A percentile compares a stretch with the other conserved stretches of the same genome.
These are phyloP conservation scores for Lepidocyrtoides sp. DNA, from an alignment of 2,888 invertebrate genomes.

Conservation along the genomic window DNA sequence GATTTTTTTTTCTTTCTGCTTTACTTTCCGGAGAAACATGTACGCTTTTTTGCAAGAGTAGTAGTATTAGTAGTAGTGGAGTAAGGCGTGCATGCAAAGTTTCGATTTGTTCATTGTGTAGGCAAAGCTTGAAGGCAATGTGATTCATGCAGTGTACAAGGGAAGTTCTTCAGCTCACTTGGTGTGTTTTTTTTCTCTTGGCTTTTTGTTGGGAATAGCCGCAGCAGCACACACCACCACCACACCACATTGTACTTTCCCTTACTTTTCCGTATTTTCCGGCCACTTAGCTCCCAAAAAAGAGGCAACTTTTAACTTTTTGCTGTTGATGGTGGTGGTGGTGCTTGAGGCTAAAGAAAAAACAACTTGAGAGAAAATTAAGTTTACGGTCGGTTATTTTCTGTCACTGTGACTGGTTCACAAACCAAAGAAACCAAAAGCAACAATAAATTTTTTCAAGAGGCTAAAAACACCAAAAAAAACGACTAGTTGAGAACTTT, in stretches of 20 bases:
- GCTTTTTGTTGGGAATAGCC: background rate
- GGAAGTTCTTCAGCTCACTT: background rate
- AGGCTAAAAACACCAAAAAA: background rate
- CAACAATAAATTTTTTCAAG: background rate
- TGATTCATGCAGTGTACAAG: background rate
- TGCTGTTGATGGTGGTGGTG: background rate
- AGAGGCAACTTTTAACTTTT: background rate
- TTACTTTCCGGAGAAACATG: background rate
- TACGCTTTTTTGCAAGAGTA: background rate
- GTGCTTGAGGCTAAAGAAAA: background rate
- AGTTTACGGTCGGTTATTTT: slow-evolving; percentile 39
- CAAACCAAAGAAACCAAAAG: background rate
- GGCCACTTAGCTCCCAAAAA: slow-evolving; percentile 44
- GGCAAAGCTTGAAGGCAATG: background rate
- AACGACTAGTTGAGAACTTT: background rate
- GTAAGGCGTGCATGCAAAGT: slow-evolving; percentile 1
- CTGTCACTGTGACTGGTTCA: slow-evolving; percentile 20
- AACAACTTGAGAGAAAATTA: slow-evolving; percentile 31
- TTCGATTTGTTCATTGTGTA: slow-evolving; percentile 27
- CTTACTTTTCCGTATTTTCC: slow-evolving; percentile 20
- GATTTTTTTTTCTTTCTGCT: slow-evolving; percentile 21
- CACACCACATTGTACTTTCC: background rate
- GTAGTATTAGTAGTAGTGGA: no score
- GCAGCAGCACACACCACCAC: background rate
- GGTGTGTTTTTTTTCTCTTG: background rate